Evolutionary conservation across 2,797 vertebrate species (phyloP).

Genomic region (Prionace glauca): DNA sequence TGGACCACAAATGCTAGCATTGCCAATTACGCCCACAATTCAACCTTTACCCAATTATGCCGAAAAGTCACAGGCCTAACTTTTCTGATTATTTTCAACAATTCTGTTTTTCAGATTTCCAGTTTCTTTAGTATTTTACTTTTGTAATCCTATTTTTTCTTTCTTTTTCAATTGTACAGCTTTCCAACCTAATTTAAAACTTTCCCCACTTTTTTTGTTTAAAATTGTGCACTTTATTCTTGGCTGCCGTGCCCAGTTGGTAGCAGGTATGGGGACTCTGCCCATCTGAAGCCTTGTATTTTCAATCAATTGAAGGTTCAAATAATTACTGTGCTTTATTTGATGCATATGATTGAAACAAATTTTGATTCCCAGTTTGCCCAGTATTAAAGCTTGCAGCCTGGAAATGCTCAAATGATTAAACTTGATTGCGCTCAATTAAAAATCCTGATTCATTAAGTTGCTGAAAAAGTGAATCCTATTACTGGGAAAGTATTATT

Average conservation of each 20-base stretch:
- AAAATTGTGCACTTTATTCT: neutral
- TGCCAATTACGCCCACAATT: too few species aligned
- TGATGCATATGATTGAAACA: neutral
- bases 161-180: neutral
- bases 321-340: neutral
- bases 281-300: neutral
- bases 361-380: neutral
- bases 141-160: neutral
- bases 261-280: neutral
- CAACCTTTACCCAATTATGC: too few species aligned
- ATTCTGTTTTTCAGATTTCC: too few species aligned
- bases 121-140: too few species aligned
- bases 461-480: neutral
- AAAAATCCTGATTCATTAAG: neutral
- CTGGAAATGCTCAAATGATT: neutral
- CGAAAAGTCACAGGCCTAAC: too few species aligned
- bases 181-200: neutral
- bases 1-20: too few species aligned
- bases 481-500: neutral
- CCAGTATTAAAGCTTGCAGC: neutral
- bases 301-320: neutral
- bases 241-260: neutral
- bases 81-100: too few species aligned
- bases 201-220: neutral
- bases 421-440: neutral